Percentiles rank a stretch among this genome's conserved stretches.
Evolutionary conservation across 2,113 vertebrate species (phyloP).

Genomic region (Mus pahari): DNA sequence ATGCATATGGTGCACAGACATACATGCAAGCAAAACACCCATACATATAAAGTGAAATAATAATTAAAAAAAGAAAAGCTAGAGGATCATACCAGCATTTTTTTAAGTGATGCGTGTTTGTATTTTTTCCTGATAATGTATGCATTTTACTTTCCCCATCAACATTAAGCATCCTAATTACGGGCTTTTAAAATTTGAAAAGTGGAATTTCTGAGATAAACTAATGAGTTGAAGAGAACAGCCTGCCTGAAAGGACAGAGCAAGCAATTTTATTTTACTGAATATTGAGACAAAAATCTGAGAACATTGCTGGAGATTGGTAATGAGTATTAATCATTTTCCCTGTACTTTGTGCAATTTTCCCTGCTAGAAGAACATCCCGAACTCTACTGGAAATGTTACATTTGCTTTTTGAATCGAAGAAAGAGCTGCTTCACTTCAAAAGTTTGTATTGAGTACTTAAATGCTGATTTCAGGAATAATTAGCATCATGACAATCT

Average conservation of each 20-base stretch:
- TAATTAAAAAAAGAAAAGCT: background rate
- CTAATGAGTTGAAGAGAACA: conserved; percentile 65
- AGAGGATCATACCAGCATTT: background rate
- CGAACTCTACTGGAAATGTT: conserved; percentile 53
- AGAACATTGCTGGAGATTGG: conserved; percentile 69
- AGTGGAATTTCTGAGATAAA: conserved; percentile 62
- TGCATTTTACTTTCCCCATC: conserved; percentile 56
- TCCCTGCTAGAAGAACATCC: conserved; percentile 62
- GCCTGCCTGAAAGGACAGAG: conserved; percentile 60
- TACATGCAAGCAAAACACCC: background rate
- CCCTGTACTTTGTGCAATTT: conserved; percentile 43
- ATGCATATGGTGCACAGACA: background rate
- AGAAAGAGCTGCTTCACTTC: conserved; percentile 47
- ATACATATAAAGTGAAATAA: background rate
- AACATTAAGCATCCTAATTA: conserved; percentile 64
- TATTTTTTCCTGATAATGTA: conserved; percentile 53
- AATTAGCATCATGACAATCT: conserved; percentile 27
- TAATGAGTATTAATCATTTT: conserved; percentile 73
- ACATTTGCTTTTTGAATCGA: conserved; percentile 57
- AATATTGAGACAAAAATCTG: conserved; percentile 70
- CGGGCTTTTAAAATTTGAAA: conserved; percentile 64
- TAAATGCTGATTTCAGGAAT: conserved; percentile 50
- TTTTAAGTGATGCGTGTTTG: conserved; percentile 6
- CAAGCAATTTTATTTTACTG: conserved; percentile 71
- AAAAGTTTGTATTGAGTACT: conserved; percentile 31